A percentile compares a stretch with the other conserved stretches of the same genome.
phyloP scores from a whole-genome alignment of 1,140 invertebrate genomes.

The honey bee (Apis mellifera) region Amel_HAv3.1 CM009945.2:4791501-4792000 shows the following conservation, averaged over 20 bases:
- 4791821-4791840: background rate
- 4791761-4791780: background rate
- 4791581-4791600: too few relatives aligned
- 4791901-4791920: slow-evolving; percentile 30
- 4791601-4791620: too few relatives aligned
- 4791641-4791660: too few relatives aligned
- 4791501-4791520: too few relatives aligned
- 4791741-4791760: slow-evolving; percentile 14
- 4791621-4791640: too few relatives aligned
- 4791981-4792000: too few relatives aligned
- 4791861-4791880: background rate
- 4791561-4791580: too few relatives aligned
- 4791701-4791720: background rate
- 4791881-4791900: background rate
- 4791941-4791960: slow-evolving; percentile 10
- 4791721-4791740: background rate
- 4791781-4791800: background rate
- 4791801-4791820: slow-evolving; percentile 29
- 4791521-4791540: too few relatives aligned
- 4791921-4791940: background rate
- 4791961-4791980: background rate
- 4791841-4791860: slow-evolving; percentile 35
- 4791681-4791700: too few relatives aligned
- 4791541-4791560: too few relatives aligned
- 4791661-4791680: too few relatives aligned